Base-by-base conservation (phyloP, 2,797 vertebrate species). In the Gephyroberyx darwinii region DNA sequence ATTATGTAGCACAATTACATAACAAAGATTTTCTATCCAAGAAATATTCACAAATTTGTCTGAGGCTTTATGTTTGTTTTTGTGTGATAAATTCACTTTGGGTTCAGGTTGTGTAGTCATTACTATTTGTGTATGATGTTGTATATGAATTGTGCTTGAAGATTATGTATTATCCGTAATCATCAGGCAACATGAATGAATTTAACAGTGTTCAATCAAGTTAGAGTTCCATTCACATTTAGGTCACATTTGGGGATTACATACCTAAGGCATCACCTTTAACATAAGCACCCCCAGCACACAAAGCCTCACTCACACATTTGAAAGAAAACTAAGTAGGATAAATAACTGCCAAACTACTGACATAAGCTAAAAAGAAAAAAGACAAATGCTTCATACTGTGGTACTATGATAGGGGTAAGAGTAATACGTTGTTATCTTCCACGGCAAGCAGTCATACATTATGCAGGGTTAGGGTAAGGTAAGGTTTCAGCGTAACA, bases 341-440 rank as follows among this genome's bases (percentile, higher is more conserved):
- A 67, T 75, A 41, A 74, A 75, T 35, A 71, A 70, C 62, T 62
- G 8, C 5, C 48, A 31, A 41, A 56, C 39, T 16, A n/a, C 17
- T 50, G 52, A 56, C 50, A 14, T 20, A 1, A 48, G 16, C 3
- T 31, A 35, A 16, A 47, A 60, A 41, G 52, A 1, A 16, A 39
- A 19, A 10, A n/a, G 26, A 4, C 30, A 16, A 9, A 30, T 16
- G 13, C 53, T n/a, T 31, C 14, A 14, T 31, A 9, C 6, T 64
- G 53, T 20, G 19, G 50, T 60, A 75, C 81, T 30, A 57, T 1
- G 16, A 74, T 57, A 48, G 9, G 3, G 12, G 9, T 67, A 10
- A 35, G 7, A 43, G 41, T 4, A 5, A 43, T 43, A 14, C 41
- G 14, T 43, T 47, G 55, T 37, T 31, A 17, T 60, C 0, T 20